These are phyloP conservation scores for Gymnodraco acuticeps DNA, from an alignment of 2,797 vertebrate species.

Conservation along the genomic window DNA sequence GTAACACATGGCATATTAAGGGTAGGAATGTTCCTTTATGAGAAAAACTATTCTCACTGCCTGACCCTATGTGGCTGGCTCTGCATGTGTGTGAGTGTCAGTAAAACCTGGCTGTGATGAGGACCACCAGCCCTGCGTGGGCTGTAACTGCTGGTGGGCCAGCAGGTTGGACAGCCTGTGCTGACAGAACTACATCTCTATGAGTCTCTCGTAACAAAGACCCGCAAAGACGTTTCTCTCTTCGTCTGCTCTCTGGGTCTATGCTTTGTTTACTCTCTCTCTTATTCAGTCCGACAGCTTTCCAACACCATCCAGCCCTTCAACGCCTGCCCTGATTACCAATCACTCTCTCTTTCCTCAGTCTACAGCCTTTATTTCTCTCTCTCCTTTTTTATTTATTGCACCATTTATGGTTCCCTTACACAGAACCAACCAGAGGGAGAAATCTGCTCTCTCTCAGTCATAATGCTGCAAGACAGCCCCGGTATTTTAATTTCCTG, in stretches of 20 bases:
- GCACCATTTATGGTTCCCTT: slow-evolving; percentile 33
- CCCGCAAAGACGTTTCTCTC: slow-evolving; percentile 23
- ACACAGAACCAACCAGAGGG: slow-evolving; percentile 13
- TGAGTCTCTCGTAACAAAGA: slow-evolving; percentile 30
- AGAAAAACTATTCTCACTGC: slow-evolving; percentile 42
- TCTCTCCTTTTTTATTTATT: slow-evolving; percentile 18
- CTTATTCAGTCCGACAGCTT: slow-evolving; percentile 1
- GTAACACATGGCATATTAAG: slow-evolving; percentile 69
- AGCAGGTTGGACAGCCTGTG: slow-evolving; percentile 26
- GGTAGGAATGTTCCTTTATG: slow-evolving; percentile 61
- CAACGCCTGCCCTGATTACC: slow-evolving; percentile 16
- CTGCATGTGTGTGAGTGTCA: slow-evolving; percentile 36
- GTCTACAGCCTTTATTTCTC: background rate
- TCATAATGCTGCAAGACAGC: slow-evolving; percentile 49
- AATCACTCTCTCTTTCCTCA: background rate
- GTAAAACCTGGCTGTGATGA: slow-evolving; percentile 52
- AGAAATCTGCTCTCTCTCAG: slow-evolving; percentile 57
- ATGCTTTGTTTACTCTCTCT: slow-evolving; percentile 36
- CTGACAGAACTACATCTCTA: slow-evolving; percentile 41
- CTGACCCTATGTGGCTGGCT: slow-evolving; percentile 27
- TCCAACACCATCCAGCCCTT: slow-evolving; percentile 18
- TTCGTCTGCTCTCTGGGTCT: slow-evolving; percentile 24
- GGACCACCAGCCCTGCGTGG: slow-evolving; percentile 44
- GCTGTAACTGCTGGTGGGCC: slow-evolving; percentile 49
- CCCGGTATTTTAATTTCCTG: slow-evolving; percentile 67